A percentile compares a stretch with the other conserved stretches of the same genome.
Evolutionary conservation across 2,113 vertebrate genomes (phyloP).

Genomic region (Sander lucioperca): DNA sequence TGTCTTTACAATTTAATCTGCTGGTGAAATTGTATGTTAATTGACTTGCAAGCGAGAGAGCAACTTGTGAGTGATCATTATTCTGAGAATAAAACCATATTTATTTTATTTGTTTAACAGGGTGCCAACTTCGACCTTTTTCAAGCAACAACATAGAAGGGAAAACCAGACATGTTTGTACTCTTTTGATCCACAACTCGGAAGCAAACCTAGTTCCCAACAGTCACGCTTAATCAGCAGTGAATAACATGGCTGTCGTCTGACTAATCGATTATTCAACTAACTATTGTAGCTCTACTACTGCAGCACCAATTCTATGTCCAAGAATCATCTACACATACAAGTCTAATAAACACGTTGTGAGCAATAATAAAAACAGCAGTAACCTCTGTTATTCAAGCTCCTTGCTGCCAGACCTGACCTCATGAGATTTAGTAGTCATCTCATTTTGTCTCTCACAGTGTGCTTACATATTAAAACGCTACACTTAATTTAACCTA

Average conservation of each 20-base stretch:
- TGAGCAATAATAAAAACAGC: background rate
- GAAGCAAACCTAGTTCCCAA: background rate
- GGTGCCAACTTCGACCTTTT: background rate
- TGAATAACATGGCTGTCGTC: background rate
- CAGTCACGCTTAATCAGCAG: background rate
- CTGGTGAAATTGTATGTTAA: background rate
- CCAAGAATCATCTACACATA: background rate
- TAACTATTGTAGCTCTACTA: background rate
- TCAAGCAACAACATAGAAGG: background rate
- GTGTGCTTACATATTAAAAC: background rate
- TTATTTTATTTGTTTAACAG: background rate
- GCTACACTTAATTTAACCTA: background rate
- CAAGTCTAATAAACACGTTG: background rate
- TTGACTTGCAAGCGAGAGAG: background rate
- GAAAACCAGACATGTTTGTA: background rate
- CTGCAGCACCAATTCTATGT: background rate
- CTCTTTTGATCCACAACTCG: background rate
- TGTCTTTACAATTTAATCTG: background rate
- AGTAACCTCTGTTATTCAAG: background rate
- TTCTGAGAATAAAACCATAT: background rate
- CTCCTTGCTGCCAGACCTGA: background rate
- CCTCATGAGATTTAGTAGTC: background rate
- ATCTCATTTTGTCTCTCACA: background rate
- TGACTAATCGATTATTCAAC: background rate
- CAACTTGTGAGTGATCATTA: background rate